Base-by-base conservation (phyloP, 2,113 vertebrate species). In the Passer montanus region DNA sequence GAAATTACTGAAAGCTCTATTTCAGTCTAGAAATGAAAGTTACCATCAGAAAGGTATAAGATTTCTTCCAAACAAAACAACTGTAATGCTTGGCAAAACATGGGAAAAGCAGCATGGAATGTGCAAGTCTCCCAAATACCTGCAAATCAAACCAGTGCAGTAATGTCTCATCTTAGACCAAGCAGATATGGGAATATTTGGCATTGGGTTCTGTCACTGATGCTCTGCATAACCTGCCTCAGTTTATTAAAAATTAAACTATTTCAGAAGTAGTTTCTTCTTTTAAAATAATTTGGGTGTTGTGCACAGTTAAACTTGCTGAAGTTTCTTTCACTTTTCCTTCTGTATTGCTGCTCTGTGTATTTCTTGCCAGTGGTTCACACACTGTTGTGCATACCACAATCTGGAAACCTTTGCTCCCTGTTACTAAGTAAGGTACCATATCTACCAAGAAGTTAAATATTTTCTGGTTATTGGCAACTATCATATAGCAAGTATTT, bases 111-210 rank as follows among this genome's bases (percentile, higher is more conserved):
- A 68, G 15, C 28, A 15, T 1, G 33, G n/a, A 92, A 62, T 69
- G 39, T 56, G 50, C 7, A 13, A n/a, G 6, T 67, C 50, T 91
- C 2, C 2, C 55, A 23, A 93, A 70, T 39, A 47, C 33, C 16
- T 43, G 15, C 33, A 77, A 83, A 91, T 20, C 53, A 85, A 72
- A 73, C n/a, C 30, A 50, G 11, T 66, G 28, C 35, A 58, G 17
- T 69, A 37, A 31, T 43, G 37, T 43, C 49, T 69, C 14, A 18
- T 28, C 20, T 89, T 52, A 35, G 70, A n/a, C 4, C 5, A 41
- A 66, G 44, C 11, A 44, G 35, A 16, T 56, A 21, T 1, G 9
- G 28, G 22, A 68, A 10, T 0, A 0, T 44, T 52, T 91, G 15
- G 9, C 26, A 12, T 10, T 47, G 56, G 8, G 6, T 75, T 84